Conservation (phyloP, 2,113 vertebrate genomes). For the Cyrtonyx montezumae region DNA sequence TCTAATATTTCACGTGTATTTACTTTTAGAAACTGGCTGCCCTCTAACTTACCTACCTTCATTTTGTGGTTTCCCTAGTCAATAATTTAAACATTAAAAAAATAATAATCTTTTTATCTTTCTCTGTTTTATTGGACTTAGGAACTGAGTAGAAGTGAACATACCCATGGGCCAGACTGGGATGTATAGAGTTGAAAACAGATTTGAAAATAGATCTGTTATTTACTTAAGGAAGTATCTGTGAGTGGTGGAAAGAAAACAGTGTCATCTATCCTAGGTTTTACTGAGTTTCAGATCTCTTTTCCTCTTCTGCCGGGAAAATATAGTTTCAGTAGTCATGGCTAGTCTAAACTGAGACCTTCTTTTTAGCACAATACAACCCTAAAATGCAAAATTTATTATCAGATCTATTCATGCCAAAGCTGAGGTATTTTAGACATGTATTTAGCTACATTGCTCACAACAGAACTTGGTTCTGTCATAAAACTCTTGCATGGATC, state of each 20-base stretch:
- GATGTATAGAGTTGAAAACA: background rate
- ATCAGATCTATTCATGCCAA: background rate
- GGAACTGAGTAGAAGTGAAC: background rate
- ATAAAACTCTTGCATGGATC: background rate
- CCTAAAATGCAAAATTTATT: background rate
- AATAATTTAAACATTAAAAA: constrained; percentile 5
- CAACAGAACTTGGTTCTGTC: background rate
- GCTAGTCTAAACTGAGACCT: background rate
- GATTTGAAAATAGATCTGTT: background rate
- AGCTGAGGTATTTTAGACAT: background rate
- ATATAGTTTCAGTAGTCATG: background rate
- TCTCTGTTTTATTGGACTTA: constrained; percentile 9
- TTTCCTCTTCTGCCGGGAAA: background rate
- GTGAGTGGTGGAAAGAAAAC: background rate
- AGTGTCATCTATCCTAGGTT: background rate
- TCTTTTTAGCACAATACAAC: background rate
- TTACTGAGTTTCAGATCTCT: background rate
- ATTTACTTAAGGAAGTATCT: constrained; percentile 34
- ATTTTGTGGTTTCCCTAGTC: background rate
- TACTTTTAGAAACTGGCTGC: constrained; percentile 36
- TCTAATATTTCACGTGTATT: constrained; percentile 35
- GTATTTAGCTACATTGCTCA: background rate
- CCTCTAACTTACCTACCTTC: constrained; percentile 15
- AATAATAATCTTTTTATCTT: background rate
- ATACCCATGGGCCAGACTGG: background rate